Evolutionary conservation across 2,888 invertebrate species (phyloP), one percentile per base, ranked within the genome.

Genomic region (Carpatolechia fugitivella): DNA sequence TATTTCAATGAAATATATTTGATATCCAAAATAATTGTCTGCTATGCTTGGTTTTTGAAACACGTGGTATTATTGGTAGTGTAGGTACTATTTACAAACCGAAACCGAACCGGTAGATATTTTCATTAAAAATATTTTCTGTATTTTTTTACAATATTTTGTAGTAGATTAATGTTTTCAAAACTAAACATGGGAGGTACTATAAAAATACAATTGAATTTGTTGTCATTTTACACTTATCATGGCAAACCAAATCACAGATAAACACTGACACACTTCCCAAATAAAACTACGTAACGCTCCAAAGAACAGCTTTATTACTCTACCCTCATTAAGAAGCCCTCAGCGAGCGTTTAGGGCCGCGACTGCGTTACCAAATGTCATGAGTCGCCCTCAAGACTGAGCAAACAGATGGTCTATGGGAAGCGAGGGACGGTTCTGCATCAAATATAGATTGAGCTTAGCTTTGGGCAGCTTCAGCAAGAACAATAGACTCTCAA

Each of bases 401-500:
- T 73, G 62, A 58, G 56, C 66, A 75, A 82, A 80, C 85, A 84
- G 82, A 85, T 84, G 85, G 72, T 72, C 46, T 66, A 59, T 66
- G 61, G 65, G 65, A 71, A 66, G 51, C 47, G 13, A 41, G 65
- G 53, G 30, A 46, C 33, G 18, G 1, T 10, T 7, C 18, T n/a
- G 35, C 10, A n/a, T n/a, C n/a, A n/a, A n/a, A n/a, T n/a, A n/a
- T n/a, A 4, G n/a, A n/a, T 1, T 3, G 5, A n/a, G 13, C 11
- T 10, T 35, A 1, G 10, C 1, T 4, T n/a, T 3, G 13, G 13
- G 35, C n/a, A 35, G 10, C n/a, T n/a, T n/a, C n/a, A n/a, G n/a
- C n/a, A n/a, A n/a, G n/a, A n/a, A n/a, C n/a, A n/a, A n/a, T n/a
- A n/a, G n/a, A n/a, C n/a, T n/a, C n/a, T n/a, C n/a, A n/a, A n/a